Percentiles rank a stretch among this genome's conserved stretches.
Evolutionary conservation across 2,113 vertebrate species (phyloP).

Genomic region (Hassar affinis): DNA sequence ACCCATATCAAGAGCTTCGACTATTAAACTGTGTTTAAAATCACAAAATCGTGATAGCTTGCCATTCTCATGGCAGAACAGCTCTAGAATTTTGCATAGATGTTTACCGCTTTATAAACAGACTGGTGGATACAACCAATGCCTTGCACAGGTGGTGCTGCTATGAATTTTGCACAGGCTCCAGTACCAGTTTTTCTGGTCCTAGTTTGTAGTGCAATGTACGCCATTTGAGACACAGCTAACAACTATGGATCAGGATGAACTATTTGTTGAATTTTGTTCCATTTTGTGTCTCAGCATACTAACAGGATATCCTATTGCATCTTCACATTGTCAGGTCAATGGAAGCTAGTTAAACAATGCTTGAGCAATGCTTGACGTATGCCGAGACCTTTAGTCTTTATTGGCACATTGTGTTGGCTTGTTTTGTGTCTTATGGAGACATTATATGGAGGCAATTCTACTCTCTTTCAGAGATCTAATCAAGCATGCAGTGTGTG

Average conservation of each 20-base stretch:
- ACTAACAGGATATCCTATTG: neutral
- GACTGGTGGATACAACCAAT: too few species aligned
- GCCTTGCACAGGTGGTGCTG: too few species aligned
- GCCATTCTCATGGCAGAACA: too few species aligned
- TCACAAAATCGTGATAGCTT: too few species aligned
- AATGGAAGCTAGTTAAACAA: neutral
- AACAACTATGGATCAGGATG: neutral
- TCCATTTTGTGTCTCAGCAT: neutral
- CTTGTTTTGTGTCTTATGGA: slow-evolving; percentile 2
- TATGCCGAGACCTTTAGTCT: neutral
- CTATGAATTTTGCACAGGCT: too few species aligned
- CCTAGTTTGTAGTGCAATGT: neutral
- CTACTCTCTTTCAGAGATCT: neutral
- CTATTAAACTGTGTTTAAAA: too few species aligned
- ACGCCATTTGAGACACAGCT: neutral
- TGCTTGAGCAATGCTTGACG: neutral
- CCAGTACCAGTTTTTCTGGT: too few species aligned
- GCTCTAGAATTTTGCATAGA: too few species aligned
- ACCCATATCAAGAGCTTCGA: too few species aligned
- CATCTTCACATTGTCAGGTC: neutral
- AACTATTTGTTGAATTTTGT: neutral
- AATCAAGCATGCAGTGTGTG: slow-evolving; percentile 18
- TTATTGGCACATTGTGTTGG: neutral
- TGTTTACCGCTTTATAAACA: too few species aligned
- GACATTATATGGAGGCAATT: neutral